Percentiles rank a stretch among this genome's conserved stretches.
Conservation (phyloP, 1,140 invertebrate genomes). For the Tyrophagus putrescentiae region DNA sequence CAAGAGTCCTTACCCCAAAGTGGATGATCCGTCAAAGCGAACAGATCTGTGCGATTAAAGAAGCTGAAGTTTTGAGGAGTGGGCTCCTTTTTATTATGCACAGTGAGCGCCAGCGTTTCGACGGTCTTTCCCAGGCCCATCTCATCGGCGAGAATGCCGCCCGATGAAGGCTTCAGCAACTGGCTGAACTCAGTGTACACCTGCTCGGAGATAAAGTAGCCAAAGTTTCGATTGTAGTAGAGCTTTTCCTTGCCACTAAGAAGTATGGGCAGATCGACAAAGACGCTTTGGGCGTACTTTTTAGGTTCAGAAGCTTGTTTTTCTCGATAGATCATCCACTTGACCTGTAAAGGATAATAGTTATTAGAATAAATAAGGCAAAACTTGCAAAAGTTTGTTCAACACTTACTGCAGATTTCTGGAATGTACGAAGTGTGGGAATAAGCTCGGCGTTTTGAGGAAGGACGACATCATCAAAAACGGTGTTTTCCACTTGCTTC, state of each 20-base stretch:
- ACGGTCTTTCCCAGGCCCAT: constrained; percentile 72
- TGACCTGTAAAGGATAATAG: constrained; percentile 13
- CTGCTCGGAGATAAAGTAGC: constrained; percentile 25
- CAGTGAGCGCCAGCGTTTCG: constrained; percentile 52
- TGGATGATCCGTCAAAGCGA: not conserved
- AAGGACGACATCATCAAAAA: not conserved
- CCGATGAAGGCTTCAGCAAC: constrained; percentile 28
- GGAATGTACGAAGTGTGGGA: constrained; percentile 47
- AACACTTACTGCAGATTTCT: constrained; percentile 42
- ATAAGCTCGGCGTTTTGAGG: constrained; percentile 28
- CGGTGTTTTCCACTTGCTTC: not conserved
- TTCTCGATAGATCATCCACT: constrained; percentile 52
- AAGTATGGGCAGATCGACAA: constrained; percentile 11
- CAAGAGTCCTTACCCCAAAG: not conserved
- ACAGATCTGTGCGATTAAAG: not conserved
- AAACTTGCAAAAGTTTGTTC: not conserved
- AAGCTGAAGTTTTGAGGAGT: not conserved
- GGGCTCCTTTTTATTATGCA: constrained; percentile 40
- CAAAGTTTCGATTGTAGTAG: constrained; percentile 42
- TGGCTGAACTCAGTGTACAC: not conserved
- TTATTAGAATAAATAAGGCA: not conserved
- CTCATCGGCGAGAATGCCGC: constrained; percentile 65
- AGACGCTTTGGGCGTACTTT: constrained; percentile 21
- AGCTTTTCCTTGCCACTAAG: constrained; percentile 27
- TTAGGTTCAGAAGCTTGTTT: constrained; percentile 24